phyloP scores from a whole-genome alignment of 53 echinoderm and acorn worm genomes.

The Echinometra lucunter region DNA sequence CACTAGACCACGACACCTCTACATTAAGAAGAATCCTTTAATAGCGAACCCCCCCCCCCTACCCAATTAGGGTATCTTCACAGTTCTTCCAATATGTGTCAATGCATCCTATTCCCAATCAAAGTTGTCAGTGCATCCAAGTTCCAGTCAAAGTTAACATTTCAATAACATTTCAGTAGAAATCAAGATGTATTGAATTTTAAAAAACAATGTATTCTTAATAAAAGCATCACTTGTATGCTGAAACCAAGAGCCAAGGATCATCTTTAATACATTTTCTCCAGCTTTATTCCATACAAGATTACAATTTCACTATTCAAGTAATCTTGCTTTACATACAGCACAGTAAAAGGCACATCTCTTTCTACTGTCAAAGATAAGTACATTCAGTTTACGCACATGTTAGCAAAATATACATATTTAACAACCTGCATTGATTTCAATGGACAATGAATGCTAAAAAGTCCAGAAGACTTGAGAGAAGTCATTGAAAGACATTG shows the following conservation, averaged over 20 bases:
- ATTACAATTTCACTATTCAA: not conserved
- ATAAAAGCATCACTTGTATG: not conserved
- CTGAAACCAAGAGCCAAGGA: not conserved
- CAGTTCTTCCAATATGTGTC: not conserved
- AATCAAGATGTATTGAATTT: not conserved
- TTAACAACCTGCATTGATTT: constrained; percentile 31
- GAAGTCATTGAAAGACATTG: constrained; percentile 41
- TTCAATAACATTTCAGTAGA: not conserved
- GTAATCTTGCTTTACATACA: constrained; percentile 11
- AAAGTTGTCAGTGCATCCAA: not conserved
- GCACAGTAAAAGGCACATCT: constrained; percentile 63
- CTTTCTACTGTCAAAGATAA: constrained; percentile 12
- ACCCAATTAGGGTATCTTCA: not conserved
- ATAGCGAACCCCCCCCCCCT: not conserved
- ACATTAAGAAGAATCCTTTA: not conserved
- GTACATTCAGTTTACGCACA: constrained; percentile 28
- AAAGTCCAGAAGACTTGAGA: constrained; percentile 42
- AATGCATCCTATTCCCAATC: not conserved
- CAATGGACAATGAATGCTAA: constrained; percentile 21
- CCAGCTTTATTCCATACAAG: not conserved
- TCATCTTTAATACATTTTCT: not conserved
- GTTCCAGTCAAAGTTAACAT: not conserved
- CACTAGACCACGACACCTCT: too few relatives aligned
- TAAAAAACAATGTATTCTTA: not conserved
- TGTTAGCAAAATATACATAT: constrained; percentile 56